Conservation (phyloP, 1,140 invertebrate genomes). For the Polyergus mexicanus region DNA sequence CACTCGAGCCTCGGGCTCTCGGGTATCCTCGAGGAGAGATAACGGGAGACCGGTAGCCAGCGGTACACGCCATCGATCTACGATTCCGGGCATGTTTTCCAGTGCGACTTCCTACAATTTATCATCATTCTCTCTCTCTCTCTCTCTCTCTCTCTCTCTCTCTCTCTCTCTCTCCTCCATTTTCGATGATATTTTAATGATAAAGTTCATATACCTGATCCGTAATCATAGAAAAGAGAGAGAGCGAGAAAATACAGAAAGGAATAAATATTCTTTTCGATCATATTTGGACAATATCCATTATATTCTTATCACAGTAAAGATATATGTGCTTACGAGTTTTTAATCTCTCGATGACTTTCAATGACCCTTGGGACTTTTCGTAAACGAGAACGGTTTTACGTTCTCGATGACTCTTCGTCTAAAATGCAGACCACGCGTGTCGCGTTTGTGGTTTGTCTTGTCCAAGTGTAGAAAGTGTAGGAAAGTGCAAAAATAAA, state of each 20-base stretch:
- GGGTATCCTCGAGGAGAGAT: background rate
- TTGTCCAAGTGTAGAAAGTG: background rate
- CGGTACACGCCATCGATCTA: background rate
- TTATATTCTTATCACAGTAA: background rate
- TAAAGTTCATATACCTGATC: background rate
- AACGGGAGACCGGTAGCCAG: background rate
- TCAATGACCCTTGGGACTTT: background rate
- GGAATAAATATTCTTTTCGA: background rate
- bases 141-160: background rate
- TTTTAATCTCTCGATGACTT: background rate
- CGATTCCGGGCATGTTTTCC: background rate
- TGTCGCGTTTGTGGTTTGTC: background rate
- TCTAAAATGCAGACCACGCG: background rate
- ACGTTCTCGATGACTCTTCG: background rate
- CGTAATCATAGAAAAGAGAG: background rate
- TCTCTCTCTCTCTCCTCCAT: too few relatives aligned
- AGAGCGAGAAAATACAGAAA: background rate
- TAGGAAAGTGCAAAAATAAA: background rate
- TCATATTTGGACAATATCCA: background rate
- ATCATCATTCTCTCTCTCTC: too few relatives aligned
- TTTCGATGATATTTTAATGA: background rate
- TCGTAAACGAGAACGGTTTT: too few relatives aligned
- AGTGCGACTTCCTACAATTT: too few relatives aligned
- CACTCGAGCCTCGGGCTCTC: background rate
- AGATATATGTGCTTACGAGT: background rate